Base-by-base conservation (phyloP, 2,888 invertebrate species). In the Polymixis flavicincta region DNA sequence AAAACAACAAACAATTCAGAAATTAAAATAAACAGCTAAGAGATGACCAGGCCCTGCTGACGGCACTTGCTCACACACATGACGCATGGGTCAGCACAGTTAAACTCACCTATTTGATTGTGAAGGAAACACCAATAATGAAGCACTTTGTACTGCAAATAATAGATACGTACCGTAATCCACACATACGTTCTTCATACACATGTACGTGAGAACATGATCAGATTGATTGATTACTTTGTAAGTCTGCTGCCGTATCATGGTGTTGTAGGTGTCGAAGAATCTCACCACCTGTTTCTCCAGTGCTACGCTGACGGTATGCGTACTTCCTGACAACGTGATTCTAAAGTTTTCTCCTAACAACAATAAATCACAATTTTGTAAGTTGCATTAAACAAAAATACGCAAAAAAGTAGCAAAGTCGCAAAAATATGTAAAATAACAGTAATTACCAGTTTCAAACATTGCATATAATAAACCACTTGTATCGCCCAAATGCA, bases 261-360 rank as follows among this genome's bases (percentile, higher is more conserved):
- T 93, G 8, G 97, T 97, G 72, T 97, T 95, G 85, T 95, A 97
- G 0, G 97, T 97, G 64, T 97, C 97, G 7, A 95, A 92, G 86
- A 98, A 97, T 80, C 95, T 88, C 2, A 97, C 90, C 0, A 93
- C 92, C 59, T 95, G 90, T 74, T 96, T 96, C 73, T 97, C 97
- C 22, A 97, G 86, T 71, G 93, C 91, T 65, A 97, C 91, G 48
- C 92, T 93, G 5, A 96, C 97, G 63, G 94, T 93, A 54, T 95
- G 91, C 0, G 97, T 96, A 8, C 93, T 91, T 22, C 97, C 97
- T 61, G 88, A 88, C 6, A 97, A 74, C 25, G 91, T 89, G 32
- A 97, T 95, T 37, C 87, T 85, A 79, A 97, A 93, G 66, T 92
- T 93, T 90, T 97, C 97, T 9, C 97, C 97, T 92, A 92, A 11